Base-by-base conservation (phyloP, 2,888 invertebrate genomes). In the Parnassius glacialis region DNA sequence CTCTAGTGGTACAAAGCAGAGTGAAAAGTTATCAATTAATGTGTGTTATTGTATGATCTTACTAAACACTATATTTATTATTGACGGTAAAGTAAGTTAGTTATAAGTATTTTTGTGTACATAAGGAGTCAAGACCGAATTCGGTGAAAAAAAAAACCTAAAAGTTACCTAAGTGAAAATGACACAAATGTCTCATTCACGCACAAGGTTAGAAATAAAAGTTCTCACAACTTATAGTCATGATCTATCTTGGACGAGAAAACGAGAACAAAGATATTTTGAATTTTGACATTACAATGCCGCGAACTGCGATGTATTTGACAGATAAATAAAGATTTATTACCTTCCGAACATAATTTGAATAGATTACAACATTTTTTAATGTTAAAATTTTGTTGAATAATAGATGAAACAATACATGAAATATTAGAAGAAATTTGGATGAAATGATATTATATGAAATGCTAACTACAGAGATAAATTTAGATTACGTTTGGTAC, bases 51-150 rank as follows among this genome's bases (percentile, higher is more conserved):
- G 61, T 74, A 79, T 79, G 82, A 83, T 83, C 81, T 83, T 81
- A 74, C 60, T 68, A 72, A 54, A 67, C 74, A 82, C 73, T 75
- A 68, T 85, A 87, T 86, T 87, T 87, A 86, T 87, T 84, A 76
- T 74, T 74, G 72, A 70, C 52, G 65, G 45, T 74, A 74, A 68
- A 55, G 34, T 72, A 67, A 68, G 53, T 64, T 69, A 70, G 66
- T 13, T 67, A 57, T 68, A 66, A 67, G 61, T 62, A 60, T 65
- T 72, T 72, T 74, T 77, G 73, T 83, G 81, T 81, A 81, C 71
- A 81, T 78, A 79, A 57, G 64, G 67, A 74, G 70, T 70, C 63
- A 70, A 68, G 70, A 75, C 68, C 73, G 73, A 74, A 73, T 71
- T 74, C 73, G 58, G 64, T 64, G 59, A 62, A 71, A 67, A 67